A percentile compares a stretch with the other conserved stretches of the same genome.
These are phyloP conservation scores for Saccostrea glomerata DNA, from an alignment of 1,140 invertebrate genomes.

Conservation along the genomic window DNA sequence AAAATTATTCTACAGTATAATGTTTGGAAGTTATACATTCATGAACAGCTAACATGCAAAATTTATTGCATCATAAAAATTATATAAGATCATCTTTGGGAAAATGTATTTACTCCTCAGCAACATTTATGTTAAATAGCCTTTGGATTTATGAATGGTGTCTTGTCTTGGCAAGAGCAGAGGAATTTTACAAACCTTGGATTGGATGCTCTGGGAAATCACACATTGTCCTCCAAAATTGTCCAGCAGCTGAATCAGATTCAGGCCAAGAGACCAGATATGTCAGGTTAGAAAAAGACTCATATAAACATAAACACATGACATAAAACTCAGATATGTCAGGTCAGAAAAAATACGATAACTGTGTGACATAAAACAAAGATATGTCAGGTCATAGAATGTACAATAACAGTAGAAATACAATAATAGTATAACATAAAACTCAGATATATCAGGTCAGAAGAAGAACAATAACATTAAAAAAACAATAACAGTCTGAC, in stretches of 20 bases:
- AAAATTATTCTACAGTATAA: too few relatives aligned
- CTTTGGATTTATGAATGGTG: slow-evolving; percentile 58
- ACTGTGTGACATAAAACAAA: too few relatives aligned
- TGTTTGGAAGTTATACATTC: not conserved
- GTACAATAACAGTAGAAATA: too few relatives aligned
- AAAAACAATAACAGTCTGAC: too few relatives aligned
- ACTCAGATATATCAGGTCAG: not conserved
- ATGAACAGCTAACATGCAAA: not conserved
- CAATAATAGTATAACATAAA: not conserved
- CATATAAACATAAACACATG: too few relatives aligned
- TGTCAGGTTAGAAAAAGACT: slow-evolving; percentile 48
- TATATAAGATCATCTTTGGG: too few relatives aligned
- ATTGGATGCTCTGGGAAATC: slow-evolving; percentile 64
- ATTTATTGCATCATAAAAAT: not conserved
- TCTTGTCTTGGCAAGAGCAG: slow-evolving; percentile 67
- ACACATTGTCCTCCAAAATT: slow-evolving; percentile 57
- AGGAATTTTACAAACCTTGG: slow-evolving; percentile 62
- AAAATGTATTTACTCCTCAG: not conserved
- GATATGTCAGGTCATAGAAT: not conserved
- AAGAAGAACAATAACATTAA: not conserved
- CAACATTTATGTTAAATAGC: slow-evolving; percentile 44
- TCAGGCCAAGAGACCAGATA: slow-evolving; percentile 50
- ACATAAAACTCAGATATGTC: too few relatives aligned
- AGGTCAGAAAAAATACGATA: too few relatives aligned
- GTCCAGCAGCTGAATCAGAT: slow-evolving; percentile 47